Evolutionary conservation across 2,113 vertebrate genomes (phyloP), one percentile per base, ranked within the genome.

Genomic region (Natator depressus): DNA sequence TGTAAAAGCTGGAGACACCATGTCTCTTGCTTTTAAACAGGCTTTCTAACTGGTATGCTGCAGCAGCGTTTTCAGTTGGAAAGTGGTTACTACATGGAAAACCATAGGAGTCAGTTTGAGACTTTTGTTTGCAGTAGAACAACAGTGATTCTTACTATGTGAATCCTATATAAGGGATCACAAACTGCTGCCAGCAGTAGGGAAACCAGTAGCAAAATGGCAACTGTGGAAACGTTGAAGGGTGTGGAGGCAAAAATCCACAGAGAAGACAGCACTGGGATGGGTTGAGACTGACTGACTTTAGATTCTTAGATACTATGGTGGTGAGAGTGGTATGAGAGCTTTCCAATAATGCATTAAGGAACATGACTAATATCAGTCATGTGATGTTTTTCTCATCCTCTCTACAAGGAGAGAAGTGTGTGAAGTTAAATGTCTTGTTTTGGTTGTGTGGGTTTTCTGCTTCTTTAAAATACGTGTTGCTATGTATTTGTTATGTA

Each of bases 11-110:
- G 62, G 62, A 69, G 31, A n/a, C 3, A 35, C 16, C 62, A n/a
- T 69, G 14, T 19, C 14, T n/a, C 62, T 31, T 65, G 13, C n/a
- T 76, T 46, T 76, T 46, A 76, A 42, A 42, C 38, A 1, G 46
- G 38, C 10, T 76, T 46, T 25, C 72, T 46, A 42, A 76, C 24
- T 46, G 38, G 10, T 76, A 46, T 76, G 20, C 10, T 46, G 11
- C 31, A 12, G 20, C 19, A 76, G 20, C 93, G 95, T 97, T 95
- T 92, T 82, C 89, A 91, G 91, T 93, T 96, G 76, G 90, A 89
- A 76, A 87, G 62, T 93, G 85, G 84, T 91, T 96, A 96, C 96
- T 96, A 97, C 95, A 94, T 96, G 89, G 89, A 93, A 57, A 85
- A 76, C 92, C 76, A 85, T 54, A 92, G 92, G 53, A 94, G 92